These are phyloP conservation scores for Sinelater perroti DNA, from an alignment of 2,888 invertebrate genomes.

Conservation along the genomic window DNA sequence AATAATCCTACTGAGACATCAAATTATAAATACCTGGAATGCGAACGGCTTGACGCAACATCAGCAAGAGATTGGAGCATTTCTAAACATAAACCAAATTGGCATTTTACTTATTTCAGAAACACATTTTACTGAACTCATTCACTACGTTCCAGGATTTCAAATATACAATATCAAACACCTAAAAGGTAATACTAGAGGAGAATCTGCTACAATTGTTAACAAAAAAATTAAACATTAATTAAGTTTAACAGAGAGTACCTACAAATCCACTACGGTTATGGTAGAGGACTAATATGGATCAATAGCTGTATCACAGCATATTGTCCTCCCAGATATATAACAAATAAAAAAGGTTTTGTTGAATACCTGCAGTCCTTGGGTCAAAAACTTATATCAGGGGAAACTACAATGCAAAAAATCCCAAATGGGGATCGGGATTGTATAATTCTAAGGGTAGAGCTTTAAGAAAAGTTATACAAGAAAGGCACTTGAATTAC, in stretches of 20 bases:
- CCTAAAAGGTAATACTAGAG: slow-evolving; percentile 1
- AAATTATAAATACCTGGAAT: not conserved
- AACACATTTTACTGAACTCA: slow-evolving; percentile 10
- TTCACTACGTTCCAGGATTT: not conserved
- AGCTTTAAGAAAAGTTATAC: not conserved
- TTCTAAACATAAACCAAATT: slow-evolving; percentile 5
- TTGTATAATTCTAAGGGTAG: not conserved
- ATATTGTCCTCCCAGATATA: no score
- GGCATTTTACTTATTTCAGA: slow-evolving; percentile 2
- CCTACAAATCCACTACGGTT: not conserved
- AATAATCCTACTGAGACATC: no score
- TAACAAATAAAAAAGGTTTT: no score
- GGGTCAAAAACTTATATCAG: not conserved
- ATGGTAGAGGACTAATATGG: not conserved
- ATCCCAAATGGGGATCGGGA: not conserved
- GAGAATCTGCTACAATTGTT: not conserved
- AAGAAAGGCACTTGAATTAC: not conserved
- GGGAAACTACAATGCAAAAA: not conserved
- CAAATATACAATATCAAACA: slow-evolving; percentile 1
- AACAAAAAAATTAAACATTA: not conserved
- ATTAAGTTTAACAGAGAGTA: not conserved
- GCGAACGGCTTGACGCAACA: no score
- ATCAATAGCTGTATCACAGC: not conserved
- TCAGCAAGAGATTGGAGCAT: no score
- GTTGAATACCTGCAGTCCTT: no score